Evolutionary conservation across 2,113 vertebrate species (phyloP).

Genomic region (Myrmecobius fasciatus): DNA sequence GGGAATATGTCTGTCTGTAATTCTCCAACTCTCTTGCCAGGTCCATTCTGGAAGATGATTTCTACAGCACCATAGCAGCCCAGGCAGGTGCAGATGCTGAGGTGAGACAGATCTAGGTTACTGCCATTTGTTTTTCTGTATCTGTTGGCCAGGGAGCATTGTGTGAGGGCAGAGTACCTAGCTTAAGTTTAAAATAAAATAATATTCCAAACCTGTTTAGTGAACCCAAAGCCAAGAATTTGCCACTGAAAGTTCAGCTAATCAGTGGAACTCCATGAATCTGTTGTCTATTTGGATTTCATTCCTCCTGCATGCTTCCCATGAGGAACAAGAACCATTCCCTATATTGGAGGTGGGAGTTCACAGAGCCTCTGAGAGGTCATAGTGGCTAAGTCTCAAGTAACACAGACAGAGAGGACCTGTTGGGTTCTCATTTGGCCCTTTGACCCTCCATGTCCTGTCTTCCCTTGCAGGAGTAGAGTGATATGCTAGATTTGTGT

Average conservation of each 20-base stretch:
- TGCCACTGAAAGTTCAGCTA: not conserved
- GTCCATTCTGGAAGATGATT: slow-evolving; percentile 82
- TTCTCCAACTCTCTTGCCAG: slow-evolving; percentile 61
- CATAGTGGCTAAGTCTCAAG: not conserved
- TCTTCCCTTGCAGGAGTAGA: not conserved
- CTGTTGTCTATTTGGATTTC: not conserved
- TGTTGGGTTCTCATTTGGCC: accelerated
- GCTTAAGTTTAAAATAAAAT: slow-evolving; percentile 4
- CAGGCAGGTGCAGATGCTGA: slow-evolving; percentile 79
- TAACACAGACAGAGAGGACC: not conserved
- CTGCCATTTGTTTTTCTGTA: not conserved
- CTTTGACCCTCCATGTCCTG: not conserved
- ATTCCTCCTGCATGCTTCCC: not conserved
- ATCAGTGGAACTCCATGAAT: not conserved
- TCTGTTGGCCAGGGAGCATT: not conserved
- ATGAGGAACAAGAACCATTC: accelerated
- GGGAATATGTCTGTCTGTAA: not conserved
- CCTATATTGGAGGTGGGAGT: not conserved
- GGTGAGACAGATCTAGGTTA: slow-evolving; percentile 67
- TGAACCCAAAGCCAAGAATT: not conserved
- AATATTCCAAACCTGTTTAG: not conserved
- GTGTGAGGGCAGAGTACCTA: not conserved
- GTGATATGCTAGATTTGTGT: not conserved
- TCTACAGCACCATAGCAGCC: slow-evolving; percentile 83
- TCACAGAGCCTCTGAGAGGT: not conserved